Base-by-base conservation (phyloP, 2,888 invertebrate genomes). In the Bhutanitis thaidina region DNA sequence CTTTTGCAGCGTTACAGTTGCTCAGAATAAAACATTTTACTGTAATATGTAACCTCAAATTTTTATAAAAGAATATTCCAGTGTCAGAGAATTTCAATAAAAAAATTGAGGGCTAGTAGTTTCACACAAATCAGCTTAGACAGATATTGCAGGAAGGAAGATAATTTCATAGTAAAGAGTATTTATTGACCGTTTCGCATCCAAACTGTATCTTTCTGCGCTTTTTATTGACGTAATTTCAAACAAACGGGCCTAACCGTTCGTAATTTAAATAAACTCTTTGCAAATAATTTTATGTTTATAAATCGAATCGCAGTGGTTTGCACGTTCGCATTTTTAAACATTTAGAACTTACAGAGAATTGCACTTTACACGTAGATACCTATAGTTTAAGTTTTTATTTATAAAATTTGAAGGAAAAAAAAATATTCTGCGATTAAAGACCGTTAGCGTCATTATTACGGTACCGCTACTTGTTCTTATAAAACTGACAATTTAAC, bases 401-500 rank as follows among this genome's bases (percentile, higher is more conserved):
- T n/a, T n/a, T n/a, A n/a, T n/a, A n/a, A n/a, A n/a, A n/a, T n/a
- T n/a, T n/a, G n/a, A n/a, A n/a, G n/a, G n/a, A n/a, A n/a, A n/a
- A n/a, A n/a, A n/a, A n/a, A n/a, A n/a, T n/a, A n/a, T n/a, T n/a
- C n/a, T n/a, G n/a, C n/a, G n/a, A n/a, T n/a, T n/a, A n/a, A n/a
- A n/a, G n/a, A n/a, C n/a, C n/a, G n/a, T n/a, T n/a, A n/a, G n/a
- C n/a, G n/a, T n/a, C n/a, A 30, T 30, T 10, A 30, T 0, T 16
- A 15, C 8, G 9, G 2, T 20, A 8, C 27, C 36, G 32, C 27
- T 29, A 36, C 29, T 37, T 25, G 36, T 16, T 27, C 36, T 25
- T 44, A n/a, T 29, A 45, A 1, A 30, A 37, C 32, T 43, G 49
- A 39, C 38, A 50, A 34, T 43, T 39, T 44, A 50, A 34, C 34